Base-by-base conservation (phyloP, 2,888 invertebrate genomes). In the Malachius bipustulatus region DNA sequence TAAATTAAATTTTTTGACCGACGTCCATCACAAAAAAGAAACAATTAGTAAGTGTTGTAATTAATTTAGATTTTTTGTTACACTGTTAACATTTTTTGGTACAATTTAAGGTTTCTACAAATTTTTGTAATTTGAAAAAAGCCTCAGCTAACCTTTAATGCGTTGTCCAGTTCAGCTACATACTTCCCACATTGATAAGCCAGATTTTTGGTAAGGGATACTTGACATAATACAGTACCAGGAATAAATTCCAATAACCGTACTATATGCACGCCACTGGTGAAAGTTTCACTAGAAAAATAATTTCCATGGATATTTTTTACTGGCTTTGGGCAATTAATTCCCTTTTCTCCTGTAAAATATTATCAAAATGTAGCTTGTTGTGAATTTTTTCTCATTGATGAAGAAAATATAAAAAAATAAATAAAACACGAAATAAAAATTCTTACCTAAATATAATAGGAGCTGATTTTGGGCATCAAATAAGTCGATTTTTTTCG, bases 381-480 rank as follows among this genome's bases (percentile, higher is more conserved):
- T n/a, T n/a, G n/a, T n/a, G n/a, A n/a, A n/a, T n/a, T n/a, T n/a
- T n/a, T n/a, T n/a, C n/a, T n/a, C n/a, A n/a, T n/a, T n/a, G n/a
- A n/a, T n/a, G n/a, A n/a, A n/a, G n/a, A n/a, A n/a, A n/a, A n/a
- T n/a, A n/a, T n/a, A n/a, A n/a, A n/a, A n/a, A n/a, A 19, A 8
- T 19, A 19, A 19, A 19, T 8, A 6, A 8, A 19, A 19, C 24
- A 19, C 6, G 24, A 8, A 8, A 19, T 19, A 8, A 19, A 19
- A 8, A 19, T 14, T 12, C 70, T 71, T 59, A 78, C 80, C 66
- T 47, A 88, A 66, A 56, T 72, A 77, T 19, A 80, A 59, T 69
- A 88, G 71, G 43, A 83, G 63, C 46, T 76, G 70, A 44, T 75
- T 82, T 62, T 88, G 87, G 0, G 77, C 85, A 38, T 83, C 81